Evolutionary conservation across 2,113 vertebrate genomes (phyloP).

Genomic region (Microtus ochrogaster): DNA sequence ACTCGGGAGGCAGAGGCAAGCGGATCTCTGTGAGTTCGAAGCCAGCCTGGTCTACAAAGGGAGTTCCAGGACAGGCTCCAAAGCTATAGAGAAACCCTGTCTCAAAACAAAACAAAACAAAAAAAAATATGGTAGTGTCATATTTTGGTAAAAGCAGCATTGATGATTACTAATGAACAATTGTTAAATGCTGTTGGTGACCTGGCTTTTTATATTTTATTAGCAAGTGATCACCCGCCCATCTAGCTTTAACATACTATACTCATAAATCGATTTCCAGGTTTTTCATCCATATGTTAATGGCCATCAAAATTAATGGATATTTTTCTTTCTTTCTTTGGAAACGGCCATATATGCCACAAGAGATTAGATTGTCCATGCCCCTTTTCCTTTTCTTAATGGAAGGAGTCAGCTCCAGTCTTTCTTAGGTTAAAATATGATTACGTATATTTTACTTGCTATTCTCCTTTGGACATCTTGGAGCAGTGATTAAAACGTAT

Average conservation of each 20-base stretch:
- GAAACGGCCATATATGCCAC: constrained; percentile 23
- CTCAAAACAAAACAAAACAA: no score
- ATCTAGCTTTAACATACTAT: not conserved
- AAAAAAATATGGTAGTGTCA: not conserved
- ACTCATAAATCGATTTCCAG: not conserved
- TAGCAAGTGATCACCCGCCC: constrained; percentile 17
- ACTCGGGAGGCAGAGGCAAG: no score
- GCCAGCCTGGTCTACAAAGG: no score
- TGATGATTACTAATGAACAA: not conserved
- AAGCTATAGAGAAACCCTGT: no score
- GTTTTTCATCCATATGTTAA: constrained; percentile 26
- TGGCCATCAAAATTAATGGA: constrained; percentile 19
- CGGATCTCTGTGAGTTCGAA: no score
- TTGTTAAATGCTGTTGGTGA: not conserved
- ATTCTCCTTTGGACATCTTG: constrained; percentile 44
- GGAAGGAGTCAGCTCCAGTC: not conserved
- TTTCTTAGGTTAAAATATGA: constrained; percentile 54
- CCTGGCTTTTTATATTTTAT: not conserved
- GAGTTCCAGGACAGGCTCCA: no score
- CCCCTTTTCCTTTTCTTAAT: constrained; percentile 21
- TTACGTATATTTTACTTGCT: constrained; percentile 42
- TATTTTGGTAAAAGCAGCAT: not conserved
- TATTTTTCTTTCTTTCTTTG: not conserved
- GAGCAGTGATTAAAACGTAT: constrained; percentile 34
- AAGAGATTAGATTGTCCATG: constrained; percentile 28